Evolutionary conservation across 2,888 invertebrate genomes (phyloP).

Genomic region (Entomobrya proxima): DNA sequence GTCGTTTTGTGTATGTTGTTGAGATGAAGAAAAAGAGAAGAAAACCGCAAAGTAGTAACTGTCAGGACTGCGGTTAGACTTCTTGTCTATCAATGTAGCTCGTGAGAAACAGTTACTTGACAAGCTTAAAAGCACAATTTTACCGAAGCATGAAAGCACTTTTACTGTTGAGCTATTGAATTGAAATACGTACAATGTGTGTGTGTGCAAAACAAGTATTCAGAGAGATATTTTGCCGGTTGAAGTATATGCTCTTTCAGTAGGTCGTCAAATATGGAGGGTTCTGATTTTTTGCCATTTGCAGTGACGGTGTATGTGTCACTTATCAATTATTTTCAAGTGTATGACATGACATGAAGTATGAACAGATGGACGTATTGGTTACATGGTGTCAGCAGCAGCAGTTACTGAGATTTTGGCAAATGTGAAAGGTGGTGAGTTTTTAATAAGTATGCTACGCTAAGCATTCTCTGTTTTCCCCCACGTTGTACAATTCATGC

Average conservation of each 20-base stretch:
- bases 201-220: background rate
- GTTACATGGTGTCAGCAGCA: conserved; percentile 45
- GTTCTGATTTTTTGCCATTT: background rate
- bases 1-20: conserved; percentile 3
- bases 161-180: too few species aligned
- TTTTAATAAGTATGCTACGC: too few species aligned
- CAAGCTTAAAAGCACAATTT: background rate
- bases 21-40: conserved; percentile 50
- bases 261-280: too few species aligned
- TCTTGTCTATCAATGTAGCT: conserved; percentile 46
- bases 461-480: too few species aligned
- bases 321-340: background rate
- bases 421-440: background rate
- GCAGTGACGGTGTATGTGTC: background rate
- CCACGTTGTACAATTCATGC: too few species aligned
- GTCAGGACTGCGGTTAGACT: conserved; percentile 52
- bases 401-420: background rate
- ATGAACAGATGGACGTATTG: conserved; percentile 39
- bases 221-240: too few species aligned
- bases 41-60: conserved; percentile 50
- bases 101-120: conserved; percentile 28
- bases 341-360: background rate
- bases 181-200: too few species aligned
- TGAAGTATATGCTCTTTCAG: too few species aligned
- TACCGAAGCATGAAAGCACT: too few species aligned